Evolutionary conservation across 2,113 vertebrate genomes (phyloP), one percentile per base, ranked within the genome.

Genomic region (Deroptyus accipitrinus): DNA sequence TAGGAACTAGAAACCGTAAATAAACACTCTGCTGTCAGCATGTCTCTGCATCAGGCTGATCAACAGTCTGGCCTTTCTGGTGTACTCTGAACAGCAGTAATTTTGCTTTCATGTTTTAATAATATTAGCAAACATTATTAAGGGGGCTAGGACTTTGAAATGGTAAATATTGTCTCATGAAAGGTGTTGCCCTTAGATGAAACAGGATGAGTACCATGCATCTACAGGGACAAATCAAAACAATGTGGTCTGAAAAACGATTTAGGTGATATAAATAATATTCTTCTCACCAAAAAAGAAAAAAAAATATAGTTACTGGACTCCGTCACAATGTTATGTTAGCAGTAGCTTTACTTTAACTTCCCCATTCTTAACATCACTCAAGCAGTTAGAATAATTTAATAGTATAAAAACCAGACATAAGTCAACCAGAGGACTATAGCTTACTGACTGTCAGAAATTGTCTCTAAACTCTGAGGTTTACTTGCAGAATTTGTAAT

Each of bases 11-110:
- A 91, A 93, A 76, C 11, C 17, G 41, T 93, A 84, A 96, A 94
- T 63, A 96, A 92, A 92, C 88, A 63, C 48, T 91, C 78, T 86
- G 55, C 49, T 66, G 55, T 90, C 87, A 92, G 44, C 49, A 76
- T 14, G 16, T 82, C 57, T 76, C 25, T 92, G 35, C 39, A 79
- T 94, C 81, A 92, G 42, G 25, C 49, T 80, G 52, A 82, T 95
- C 82, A 95, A 41, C 49, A 77, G 48, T 41, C 63, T 92, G 52
- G 63, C 54, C 48, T 52, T 94, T 81, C 16, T 63, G 28, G n/a
- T 49, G 30, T 75, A 59, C 30, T 75, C 75, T 27, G 68, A 90
- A 74, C 9, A 57, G 35, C 62, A 89, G 13, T 13, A 73, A 27
- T 91, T 93, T 88, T 95, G 17, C 33, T 89, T 70, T 92, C 13